phyloP scores from a whole-genome alignment of 1,140 invertebrate species.

The Habropoda laboriosa region DNA sequence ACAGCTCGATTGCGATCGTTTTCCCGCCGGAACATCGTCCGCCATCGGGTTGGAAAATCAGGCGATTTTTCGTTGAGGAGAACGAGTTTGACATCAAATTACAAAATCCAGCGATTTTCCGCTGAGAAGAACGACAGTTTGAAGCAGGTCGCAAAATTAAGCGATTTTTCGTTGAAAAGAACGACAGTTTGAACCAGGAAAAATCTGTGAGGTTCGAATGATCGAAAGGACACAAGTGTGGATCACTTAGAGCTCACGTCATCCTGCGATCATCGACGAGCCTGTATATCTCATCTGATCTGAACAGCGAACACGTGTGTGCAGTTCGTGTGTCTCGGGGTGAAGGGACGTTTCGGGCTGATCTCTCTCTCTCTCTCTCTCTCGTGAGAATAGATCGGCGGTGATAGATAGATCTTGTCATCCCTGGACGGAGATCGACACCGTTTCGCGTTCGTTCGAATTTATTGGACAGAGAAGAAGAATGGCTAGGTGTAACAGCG shows the following conservation, averaged over 20 bases:
- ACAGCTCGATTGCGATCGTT: background rate
- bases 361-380: too few relatives aligned
- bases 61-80: too few relatives aligned
- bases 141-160: too few relatives aligned
- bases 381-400: background rate
- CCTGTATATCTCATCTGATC: background rate
- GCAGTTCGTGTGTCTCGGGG: slow-evolving; percentile 14
- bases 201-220: background rate
- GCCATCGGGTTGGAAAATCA: too few relatives aligned
- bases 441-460: too few relatives aligned
- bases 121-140: too few relatives aligned
- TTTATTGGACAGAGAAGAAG: background rate
- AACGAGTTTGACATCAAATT: too few relatives aligned
- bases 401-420: background rate
- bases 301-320: slow-evolving; percentile 7
- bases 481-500: slow-evolving; percentile 31
- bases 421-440: background rate
- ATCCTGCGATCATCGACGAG: slow-evolving; percentile 10
- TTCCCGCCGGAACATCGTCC: background rate
- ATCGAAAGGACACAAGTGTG: slow-evolving; percentile 33
- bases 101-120: too few relatives aligned
- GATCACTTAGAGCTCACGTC: background rate
- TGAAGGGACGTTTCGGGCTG: background rate
- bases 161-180: too few relatives aligned
- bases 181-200: too few relatives aligned